A percentile compares a stretch with the other conserved stretches of the same genome.
Evolutionary conservation across 2,113 vertebrate species (phyloP).

Genomic region (Stomatorhinus ivindoensis): DNA sequence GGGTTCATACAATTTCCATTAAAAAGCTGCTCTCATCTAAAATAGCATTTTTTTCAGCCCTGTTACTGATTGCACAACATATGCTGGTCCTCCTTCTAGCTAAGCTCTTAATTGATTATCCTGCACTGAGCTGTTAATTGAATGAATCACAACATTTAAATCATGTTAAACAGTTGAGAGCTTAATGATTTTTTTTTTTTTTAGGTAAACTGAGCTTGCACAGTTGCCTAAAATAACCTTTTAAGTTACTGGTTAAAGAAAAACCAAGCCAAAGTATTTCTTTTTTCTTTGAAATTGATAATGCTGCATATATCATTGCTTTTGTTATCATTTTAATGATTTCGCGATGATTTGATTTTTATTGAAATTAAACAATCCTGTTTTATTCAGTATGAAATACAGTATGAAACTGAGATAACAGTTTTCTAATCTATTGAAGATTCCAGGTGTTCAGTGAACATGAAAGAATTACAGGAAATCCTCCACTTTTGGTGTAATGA

Average conservation of each 20-base stretch:
- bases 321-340: neutral
- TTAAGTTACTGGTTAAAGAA: neutral
- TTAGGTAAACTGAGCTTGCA: neutral
- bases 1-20: neutral
- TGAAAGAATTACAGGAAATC: neutral
- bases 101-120: neutral
- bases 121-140: neutral
- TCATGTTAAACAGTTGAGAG: neutral
- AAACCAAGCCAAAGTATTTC: neutral
- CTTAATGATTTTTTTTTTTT: neutral
- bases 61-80: neutral
- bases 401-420: neutral
- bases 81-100: neutral
- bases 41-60: neutral
- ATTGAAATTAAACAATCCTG: neutral
- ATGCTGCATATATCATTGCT: neutral
- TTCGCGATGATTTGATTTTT: neutral
- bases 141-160: neutral
- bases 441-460: neutral
- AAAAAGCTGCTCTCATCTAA: neutral
- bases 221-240: neutral
- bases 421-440: neutral
- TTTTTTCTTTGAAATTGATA: neutral
- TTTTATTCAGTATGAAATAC: neutral
- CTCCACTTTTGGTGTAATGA: neutral